A percentile compares a stretch with the other conserved stretches of the same genome.
phyloP scores from a whole-genome alignment of 2,113 vertebrate genomes.

The Aegotheles bennettii region DNA sequence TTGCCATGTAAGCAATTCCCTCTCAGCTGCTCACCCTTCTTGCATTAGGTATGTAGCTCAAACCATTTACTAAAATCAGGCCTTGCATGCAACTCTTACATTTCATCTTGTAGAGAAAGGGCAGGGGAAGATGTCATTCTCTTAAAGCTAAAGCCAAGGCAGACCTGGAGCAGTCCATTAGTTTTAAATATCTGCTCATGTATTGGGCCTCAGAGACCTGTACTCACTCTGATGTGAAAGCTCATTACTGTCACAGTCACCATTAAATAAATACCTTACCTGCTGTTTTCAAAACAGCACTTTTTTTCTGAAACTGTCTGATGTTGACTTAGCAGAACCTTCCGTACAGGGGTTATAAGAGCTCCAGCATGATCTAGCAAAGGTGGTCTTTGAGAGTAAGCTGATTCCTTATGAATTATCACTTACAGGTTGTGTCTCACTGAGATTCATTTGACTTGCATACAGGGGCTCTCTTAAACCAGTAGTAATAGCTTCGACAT shows the following conservation, averaged over 20 bases:
- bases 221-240: neutral
- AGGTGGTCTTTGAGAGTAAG: neutral
- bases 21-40: neutral
- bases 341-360: neutral
- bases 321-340: neutral
- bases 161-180: neutral
- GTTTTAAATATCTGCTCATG: neutral
- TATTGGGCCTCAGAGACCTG: neutral
- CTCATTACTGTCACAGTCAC: neutral
- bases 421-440: neutral
- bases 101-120: no score
- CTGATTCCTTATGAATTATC: neutral
- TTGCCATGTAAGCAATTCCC: neutral
- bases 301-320: neutral
- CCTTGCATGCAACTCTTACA: no score
- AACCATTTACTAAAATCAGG: neutral
- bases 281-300: neutral
- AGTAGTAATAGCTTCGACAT: no score
- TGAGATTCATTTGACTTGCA: neutral
- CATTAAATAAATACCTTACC: neutral
- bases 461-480: neutral
- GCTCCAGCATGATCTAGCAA: neutral
- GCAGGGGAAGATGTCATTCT: no score
- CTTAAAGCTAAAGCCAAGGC: neutral
- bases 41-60: neutral